Evolutionary conservation across 2,888 invertebrate species (phyloP), one percentile per base, ranked within the genome.

Genomic region (Dioctria linearis): DNA sequence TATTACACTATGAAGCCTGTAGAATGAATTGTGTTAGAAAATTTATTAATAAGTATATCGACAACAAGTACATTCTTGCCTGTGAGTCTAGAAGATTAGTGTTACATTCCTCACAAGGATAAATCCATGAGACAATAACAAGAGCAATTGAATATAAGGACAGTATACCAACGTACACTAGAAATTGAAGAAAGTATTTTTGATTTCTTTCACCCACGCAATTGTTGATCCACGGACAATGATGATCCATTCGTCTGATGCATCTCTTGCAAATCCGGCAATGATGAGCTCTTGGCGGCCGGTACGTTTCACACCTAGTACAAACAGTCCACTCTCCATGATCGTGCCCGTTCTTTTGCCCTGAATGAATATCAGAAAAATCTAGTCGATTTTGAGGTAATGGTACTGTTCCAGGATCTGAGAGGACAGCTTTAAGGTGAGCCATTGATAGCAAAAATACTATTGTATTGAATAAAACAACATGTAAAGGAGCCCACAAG

Each of bases 171-270:
- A 95, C 95, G 87, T 95, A 96, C 61, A 95, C 90, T 83, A 96
- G 90, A 90, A 97, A 97, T 86, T 97, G 95, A 83, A 97, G 92
- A 89, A 97, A 97, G 90, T 94, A 96, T 88, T 96, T 96, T 90
- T 97, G 96, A 90, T 97, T 97, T 85, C 93, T 92, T 89, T 97
- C 96, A 65, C 96, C 97, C 4, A 97, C 96, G 88, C 97, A 97
- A 88, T 97, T 97, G 88, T 97, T 97, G 69, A 97, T 96, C 95
- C 95, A 96, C 4, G 95, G 95, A 88, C 96, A 96, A 88, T 97
- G 96, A 67, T 88, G 88, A 80, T 89, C 89, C 88, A 89, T 88
- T 66, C 88, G 86, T 3, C 88, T 85, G 78, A 96, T 93, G 86
- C 96, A 96, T 83, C 95, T 90, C 85, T 94, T 93, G 86, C 96